Base-by-base conservation (phyloP, 2,113 vertebrate genomes). In the Forbesichthys agassizii region DNA sequence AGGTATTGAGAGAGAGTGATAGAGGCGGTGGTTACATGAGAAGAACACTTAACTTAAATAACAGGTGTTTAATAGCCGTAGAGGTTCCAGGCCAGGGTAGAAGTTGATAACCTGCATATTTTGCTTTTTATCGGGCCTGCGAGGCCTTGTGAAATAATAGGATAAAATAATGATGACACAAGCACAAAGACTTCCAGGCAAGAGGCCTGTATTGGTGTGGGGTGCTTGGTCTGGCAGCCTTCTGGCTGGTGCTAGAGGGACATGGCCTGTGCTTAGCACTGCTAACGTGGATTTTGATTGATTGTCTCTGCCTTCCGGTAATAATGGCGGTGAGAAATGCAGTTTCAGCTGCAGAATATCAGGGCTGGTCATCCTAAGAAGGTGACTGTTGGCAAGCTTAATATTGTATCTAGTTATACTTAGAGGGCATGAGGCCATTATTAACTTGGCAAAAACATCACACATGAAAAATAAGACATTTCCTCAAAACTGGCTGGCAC, bases 221-320 rank as follows among this genome's bases (percentile, higher is more conserved):
- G 42, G 36, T 60, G 66, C 66, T 66, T 68, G 16, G 61, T 74
- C 42, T 61, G 36, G 54, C 5, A 0, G 53, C 57, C 78, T 68
- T 58, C 61, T 6, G 59, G 61, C 67, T 52, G 62, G 64, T 48
- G 27, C 58, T 42, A 27, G 62, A 70, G 27, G 66, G 3, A 71
- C 60, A 64, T 75, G 75, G 56, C 77, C 73, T 77, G 64, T 55
- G 55, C 55, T 68, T 48, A 71, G 61, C 47, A 48, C 66, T 70
- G 62, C 54, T 36, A 64, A 66, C 53, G 55, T 33, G 69, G 48
- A 81, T 74, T 79, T 72, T 79, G 85, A 88, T 81, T 61, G 77
- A 85, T 84, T 60, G 71, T 78, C 71, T 72, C 14, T 73, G 73
- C 63, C 64, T 61, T 36, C 6, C 11, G 55, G 73, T 66, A 49